Percentiles rank a stretch among this genome's conserved stretches.
phyloP scores from a whole-genome alignment of 2,113 vertebrate species.

The Saguinus midas region DNA sequence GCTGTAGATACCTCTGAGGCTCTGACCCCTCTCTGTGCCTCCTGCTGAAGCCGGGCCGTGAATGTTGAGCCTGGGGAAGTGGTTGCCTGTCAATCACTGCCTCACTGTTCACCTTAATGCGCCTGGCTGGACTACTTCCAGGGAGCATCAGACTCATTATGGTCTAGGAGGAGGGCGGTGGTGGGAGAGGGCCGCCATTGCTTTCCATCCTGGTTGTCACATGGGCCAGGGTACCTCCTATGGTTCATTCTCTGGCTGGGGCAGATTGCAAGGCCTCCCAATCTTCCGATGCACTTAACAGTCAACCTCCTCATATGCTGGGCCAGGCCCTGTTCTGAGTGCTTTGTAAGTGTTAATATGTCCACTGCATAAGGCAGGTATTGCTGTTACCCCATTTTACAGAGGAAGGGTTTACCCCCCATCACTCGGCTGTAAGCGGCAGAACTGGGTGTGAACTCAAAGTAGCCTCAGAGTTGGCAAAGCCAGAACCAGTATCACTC shows the following conservation, averaged over 20 bases:
- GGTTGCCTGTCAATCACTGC: not conserved
- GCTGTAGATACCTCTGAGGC: not conserved
- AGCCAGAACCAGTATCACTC: not conserved
- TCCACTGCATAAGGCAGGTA: not conserved
- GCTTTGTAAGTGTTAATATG: accelerated
- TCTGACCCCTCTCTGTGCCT: not conserved
- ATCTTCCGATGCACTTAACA: not conserved
- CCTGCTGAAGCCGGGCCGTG: not conserved
- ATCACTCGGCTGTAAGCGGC: not conserved
- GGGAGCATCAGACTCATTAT: not conserved
- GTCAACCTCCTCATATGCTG: accelerated
- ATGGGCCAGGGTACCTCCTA: not conserved
- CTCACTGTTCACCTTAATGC: not conserved
- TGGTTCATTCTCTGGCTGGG: not conserved
- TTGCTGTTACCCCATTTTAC: not conserved
- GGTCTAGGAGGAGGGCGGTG: not conserved
- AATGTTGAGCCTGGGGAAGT: not conserved
- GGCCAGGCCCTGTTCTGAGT: not conserved
- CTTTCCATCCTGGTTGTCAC: not conserved
- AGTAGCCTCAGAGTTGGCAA: not conserved
- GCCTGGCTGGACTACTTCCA: accelerated
- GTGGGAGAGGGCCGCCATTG: not conserved
- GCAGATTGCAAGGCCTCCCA: not conserved
- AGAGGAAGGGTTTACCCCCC: not conserved
- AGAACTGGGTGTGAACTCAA: not conserved